A percentile compares a stretch with the other conserved stretches of the same genome.
phyloP scores from a whole-genome alignment of 2,113 vertebrate genomes.

The Pseudorhombus dupliciocellatus region DNA sequence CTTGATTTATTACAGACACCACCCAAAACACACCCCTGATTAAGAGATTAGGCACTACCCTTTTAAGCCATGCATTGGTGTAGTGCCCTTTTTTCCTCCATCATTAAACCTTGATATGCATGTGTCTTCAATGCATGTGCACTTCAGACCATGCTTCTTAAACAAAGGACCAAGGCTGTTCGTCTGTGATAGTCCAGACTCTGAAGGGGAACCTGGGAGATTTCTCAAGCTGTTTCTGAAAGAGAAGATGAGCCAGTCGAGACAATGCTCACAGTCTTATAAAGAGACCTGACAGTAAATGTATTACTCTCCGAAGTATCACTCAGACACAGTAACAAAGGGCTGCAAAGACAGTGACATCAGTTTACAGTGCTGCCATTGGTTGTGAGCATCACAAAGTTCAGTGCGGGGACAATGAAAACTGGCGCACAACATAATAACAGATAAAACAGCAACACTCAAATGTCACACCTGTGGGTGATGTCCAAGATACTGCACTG shows the following conservation, averaged over 20 bases:
- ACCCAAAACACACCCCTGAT: background rate
- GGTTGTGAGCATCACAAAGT: background rate
- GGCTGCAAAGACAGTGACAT: background rate
- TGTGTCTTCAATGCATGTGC: background rate
- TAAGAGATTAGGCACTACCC: background rate
- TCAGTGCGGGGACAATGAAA: background rate
- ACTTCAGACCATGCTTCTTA: background rate
- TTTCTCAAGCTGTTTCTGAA: background rate
- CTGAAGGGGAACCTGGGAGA: background rate
- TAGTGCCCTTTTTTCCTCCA: background rate
- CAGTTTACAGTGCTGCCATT: background rate
- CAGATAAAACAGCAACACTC: background rate
- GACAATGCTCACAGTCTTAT: background rate
- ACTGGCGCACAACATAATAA: background rate
- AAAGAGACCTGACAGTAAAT: background rate
- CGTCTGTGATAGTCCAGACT: background rate
- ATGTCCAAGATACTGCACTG: background rate
- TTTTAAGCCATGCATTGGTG: background rate
- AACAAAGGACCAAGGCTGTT: background rate
- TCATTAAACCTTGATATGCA: background rate
- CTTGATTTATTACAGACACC: background rate
- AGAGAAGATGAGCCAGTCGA: background rate
- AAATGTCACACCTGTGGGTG: conserved; percentile 1
- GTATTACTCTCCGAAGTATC: background rate
- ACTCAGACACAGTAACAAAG: background rate